These are phyloP conservation scores for Agrotis segetum DNA, from an alignment of 2,888 invertebrate species.

Conservation along the genomic window DNA sequence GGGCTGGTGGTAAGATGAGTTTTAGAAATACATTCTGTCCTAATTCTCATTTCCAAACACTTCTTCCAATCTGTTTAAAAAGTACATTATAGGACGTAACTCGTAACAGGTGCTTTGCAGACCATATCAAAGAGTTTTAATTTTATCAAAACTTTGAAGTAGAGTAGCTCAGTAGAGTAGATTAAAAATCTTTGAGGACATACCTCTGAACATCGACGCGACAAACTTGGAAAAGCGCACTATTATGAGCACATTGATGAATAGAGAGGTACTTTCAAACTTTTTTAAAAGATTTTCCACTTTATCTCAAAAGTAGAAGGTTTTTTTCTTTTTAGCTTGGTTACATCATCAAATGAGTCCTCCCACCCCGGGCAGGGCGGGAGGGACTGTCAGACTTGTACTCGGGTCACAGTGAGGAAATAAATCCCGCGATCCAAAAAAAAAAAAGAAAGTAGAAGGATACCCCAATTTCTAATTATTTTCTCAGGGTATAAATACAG, in stretches of 20 bases:
- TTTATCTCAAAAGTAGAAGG: too few species aligned
- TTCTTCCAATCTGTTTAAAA: not conserved
- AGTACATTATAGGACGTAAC: not conserved
- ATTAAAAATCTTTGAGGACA: constrained; percentile 42
- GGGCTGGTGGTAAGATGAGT: not conserved
- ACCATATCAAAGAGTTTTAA: constrained; percentile 10
- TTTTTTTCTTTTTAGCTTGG: too few species aligned
- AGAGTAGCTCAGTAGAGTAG: constrained; percentile 3
- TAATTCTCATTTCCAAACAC: not conserved
- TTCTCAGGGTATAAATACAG: too few species aligned
- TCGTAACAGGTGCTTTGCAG: not conserved
- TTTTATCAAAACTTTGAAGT: constrained; percentile 28
- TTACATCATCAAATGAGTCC: too few species aligned
- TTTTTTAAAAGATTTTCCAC: too few species aligned
- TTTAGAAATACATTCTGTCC: not conserved
- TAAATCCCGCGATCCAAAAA: too few species aligned
- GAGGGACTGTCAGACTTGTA: too few species aligned
- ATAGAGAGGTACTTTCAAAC: not conserved
- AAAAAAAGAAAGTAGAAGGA: too few species aligned
- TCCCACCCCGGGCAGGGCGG: too few species aligned
- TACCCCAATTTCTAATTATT: too few species aligned
- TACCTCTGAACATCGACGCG: not conserved
- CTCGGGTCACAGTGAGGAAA: too few species aligned
- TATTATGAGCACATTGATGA: not conserved
- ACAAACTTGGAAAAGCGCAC: constrained; percentile 2